Evolutionary conservation across 2,797 vertebrate species (phyloP), one percentile per base, ranked within the genome.

Genomic region (Pipistrellus kuhlii): DNA sequence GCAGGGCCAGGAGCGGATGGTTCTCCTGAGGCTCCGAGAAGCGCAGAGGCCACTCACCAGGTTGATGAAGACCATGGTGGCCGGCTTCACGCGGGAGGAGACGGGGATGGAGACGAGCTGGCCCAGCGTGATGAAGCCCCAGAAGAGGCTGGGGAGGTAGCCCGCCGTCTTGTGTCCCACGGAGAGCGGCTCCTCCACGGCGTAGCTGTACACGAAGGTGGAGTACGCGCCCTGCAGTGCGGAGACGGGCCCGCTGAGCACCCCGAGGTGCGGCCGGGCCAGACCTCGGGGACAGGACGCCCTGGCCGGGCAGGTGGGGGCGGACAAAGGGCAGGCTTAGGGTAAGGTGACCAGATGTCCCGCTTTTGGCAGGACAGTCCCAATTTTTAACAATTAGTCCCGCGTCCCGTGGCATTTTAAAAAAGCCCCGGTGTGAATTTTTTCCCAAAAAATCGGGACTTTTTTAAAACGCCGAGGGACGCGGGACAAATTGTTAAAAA

Each of bases 191-290:
- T 99, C 98, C 38, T 98, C 98, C 95, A 99, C 98, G 0, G 99
- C 99, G 0, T 99, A 99, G 96, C 99, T 99, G 98, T 99, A 99
- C 85, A 99, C 91, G 0, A 99, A 99, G 41, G 99, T 99, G 0
- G 99, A 99, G 48, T 99, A 99, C 2, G 98, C 98, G 14, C 99
- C 99, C 99, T 99, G 98, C 55, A 48, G 96, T 99, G 98, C 55
- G 51, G 96, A 96, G 95, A 97, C 0, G 7, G 6, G 73, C 23
- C 0, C 0, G 3, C 71, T 94, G 64, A 84, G 4, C 0, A 2
- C 66, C 0, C 3, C 38, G 35, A 35, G 35, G 35, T 4, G 38
- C 4, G 0, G 38, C 20, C 4, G 38, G 38, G 38, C 38, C 44
- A 44, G 44, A 44, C 44, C 44, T 6, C 10, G 44, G 44, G 44